A percentile compares a stretch with the other conserved stretches of the same genome.
These are phyloP conservation scores for Andrena fulva DNA, from an alignment of 2,888 invertebrate genomes.

Conservation along the genomic window DNA sequence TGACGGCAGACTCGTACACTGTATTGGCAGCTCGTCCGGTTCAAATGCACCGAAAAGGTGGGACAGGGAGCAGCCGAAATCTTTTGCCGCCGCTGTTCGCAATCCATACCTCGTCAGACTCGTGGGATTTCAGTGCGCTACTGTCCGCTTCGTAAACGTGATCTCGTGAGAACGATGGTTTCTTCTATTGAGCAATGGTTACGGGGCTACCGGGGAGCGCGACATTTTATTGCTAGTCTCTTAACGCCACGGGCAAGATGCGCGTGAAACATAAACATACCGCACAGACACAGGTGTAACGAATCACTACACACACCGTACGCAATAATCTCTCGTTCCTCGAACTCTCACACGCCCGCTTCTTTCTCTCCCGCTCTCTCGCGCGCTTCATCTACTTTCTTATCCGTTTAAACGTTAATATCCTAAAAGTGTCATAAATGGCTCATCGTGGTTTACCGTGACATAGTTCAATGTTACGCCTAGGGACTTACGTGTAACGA, in stretches of 20 bases:
- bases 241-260: slow-evolving; percentile 58
- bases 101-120: background rate
- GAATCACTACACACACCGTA: slow-evolving; percentile 60
- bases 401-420: slow-evolving; percentile 60
- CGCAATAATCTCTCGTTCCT: slow-evolving; percentile 25
- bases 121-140: background rate
- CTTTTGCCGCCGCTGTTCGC: background rate
- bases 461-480: slow-evolving; percentile 60
- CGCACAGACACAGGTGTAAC: slow-evolving; percentile 65
- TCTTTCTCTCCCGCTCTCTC: slow-evolving; percentile 27
- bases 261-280: slow-evolving; percentile 65
- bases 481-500: slow-evolving; percentile 67
- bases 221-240: slow-evolving; percentile 63
- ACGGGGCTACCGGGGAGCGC: slow-evolving; percentile 44
- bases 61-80: background rate
- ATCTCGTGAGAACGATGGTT: slow-evolving; percentile 16
- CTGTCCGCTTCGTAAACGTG: slow-evolving; percentile 18
- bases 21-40: too few species aligned
- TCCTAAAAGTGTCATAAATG: slow-evolving; percentile 68
- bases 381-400: slow-evolving; percentile 7
- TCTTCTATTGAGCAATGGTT: slow-evolving; percentile 48
- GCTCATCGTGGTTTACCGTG: slow-evolving; percentile 67
- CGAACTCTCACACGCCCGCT: slow-evolving; percentile 13
- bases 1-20: too few species aligned
- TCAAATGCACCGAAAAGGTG: too few species aligned